Percentiles rank a stretch among this genome's conserved stretches.
Conservation (phyloP, 2,113 vertebrate species). For the Seriola quinqueradiata region DNA sequence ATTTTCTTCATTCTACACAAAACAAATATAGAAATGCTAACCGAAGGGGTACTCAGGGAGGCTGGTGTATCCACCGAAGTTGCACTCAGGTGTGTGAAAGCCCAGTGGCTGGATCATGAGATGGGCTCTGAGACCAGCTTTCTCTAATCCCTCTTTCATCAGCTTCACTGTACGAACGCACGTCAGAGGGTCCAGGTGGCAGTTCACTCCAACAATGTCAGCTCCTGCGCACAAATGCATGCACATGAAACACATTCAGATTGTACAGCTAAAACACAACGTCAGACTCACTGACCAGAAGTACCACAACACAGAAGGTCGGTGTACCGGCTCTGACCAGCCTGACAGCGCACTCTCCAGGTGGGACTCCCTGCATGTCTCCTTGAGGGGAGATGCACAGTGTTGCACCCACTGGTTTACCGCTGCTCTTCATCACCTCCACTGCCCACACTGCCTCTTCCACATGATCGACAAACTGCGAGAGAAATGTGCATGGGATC, state of each 20-base stretch:
- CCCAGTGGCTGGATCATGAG: slow-evolving; percentile 93
- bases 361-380: slow-evolving; percentile 88
- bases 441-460: slow-evolving; percentile 96
- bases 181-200: slow-evolving; percentile 91
- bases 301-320: not conserved
- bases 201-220: slow-evolving; percentile 92
- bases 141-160: slow-evolving; percentile 92
- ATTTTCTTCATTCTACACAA: not conserved
- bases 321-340: slow-evolving; percentile 91
- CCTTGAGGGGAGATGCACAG: slow-evolving; percentile 94
- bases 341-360: slow-evolving; percentile 91
- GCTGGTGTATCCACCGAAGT: slow-evolving; percentile 91
- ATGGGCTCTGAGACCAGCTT: slow-evolving; percentile 89
- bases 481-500: not conserved
- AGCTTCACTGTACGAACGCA: slow-evolving; percentile 87
- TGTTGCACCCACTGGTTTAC: slow-evolving; percentile 90
- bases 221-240: slow-evolving; percentile 83
- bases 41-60: slow-evolving; percentile 95
- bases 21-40: slow-evolving; percentile 64
- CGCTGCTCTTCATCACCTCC: slow-evolving; percentile 89
- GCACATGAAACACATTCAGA: not conserved
- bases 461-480: slow-evolving; percentile 93
- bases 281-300: not conserved
- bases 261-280: not conserved
- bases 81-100: slow-evolving; percentile 92